Evolutionary conservation across 2,797 vertebrate genomes (phyloP).

Genomic region (Phrynocephalus guinanensis): DNA sequence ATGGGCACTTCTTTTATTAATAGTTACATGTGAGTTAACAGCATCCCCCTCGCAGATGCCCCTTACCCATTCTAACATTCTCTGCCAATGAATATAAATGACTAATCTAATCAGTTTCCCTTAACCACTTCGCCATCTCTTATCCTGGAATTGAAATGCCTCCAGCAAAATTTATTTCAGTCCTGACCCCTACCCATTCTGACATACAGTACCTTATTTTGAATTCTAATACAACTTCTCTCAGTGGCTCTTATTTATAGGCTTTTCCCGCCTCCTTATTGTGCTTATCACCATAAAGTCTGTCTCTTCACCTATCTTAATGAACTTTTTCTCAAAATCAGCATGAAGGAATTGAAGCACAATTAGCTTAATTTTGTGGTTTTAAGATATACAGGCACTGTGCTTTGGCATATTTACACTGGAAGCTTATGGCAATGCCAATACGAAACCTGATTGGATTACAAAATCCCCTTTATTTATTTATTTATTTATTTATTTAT

Average conservation of each 20-base stretch:
- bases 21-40: slow-evolving; percentile 49
- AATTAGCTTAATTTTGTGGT: slow-evolving; percentile 14
- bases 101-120: slow-evolving; percentile 68
- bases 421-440: not conserved
- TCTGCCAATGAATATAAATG: slow-evolving; percentile 69
- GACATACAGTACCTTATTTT: slow-evolving; percentile 60
- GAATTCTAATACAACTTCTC: slow-evolving; percentile 59
- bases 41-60: slow-evolving; percentile 53
- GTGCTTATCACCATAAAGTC: slow-evolving; percentile 39
- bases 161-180: slow-evolving; percentile 69
- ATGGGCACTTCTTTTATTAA: slow-evolving; percentile 56
- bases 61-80: slow-evolving; percentile 46
- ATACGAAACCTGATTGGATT: slow-evolving; percentile 1
- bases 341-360: not conserved
- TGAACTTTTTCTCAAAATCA: slow-evolving; percentile 32
- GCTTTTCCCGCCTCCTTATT: slow-evolving; percentile 51
- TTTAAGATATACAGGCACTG: not conserved
- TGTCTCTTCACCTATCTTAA: slow-evolving; percentile 38
- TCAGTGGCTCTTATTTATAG: slow-evolving; percentile 60
- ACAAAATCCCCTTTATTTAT: not conserved
- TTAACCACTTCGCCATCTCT: slow-evolving; percentile 65
- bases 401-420: slow-evolving; percentile 17
- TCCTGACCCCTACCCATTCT: slow-evolving; percentile 57
- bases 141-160: slow-evolving; percentile 69
- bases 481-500: too few species aligned